These are phyloP conservation scores for Idaea aversata DNA, from an alignment of 2,888 invertebrate species.

Conservation along the genomic window DNA sequence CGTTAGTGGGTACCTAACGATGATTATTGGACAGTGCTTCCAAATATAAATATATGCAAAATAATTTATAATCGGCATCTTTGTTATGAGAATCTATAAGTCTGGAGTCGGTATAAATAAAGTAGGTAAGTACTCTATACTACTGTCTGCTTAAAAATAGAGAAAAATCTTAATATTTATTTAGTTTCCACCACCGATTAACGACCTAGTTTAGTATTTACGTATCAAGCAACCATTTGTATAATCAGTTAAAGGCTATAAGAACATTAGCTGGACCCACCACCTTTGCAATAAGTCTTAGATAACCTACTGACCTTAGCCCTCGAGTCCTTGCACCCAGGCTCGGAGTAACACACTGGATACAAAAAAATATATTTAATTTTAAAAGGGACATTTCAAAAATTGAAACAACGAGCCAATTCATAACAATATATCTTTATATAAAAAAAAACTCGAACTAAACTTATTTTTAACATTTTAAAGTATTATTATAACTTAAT, in stretches of 20 bases:
- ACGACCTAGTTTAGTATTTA: neutral
- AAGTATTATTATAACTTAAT: too few relatives aligned
- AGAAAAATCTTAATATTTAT: too few relatives aligned
- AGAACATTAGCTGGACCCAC: constrained; percentile 29
- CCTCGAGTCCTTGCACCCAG: constrained; percentile 49
- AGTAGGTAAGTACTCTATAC: too few relatives aligned
- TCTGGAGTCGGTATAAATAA: too few relatives aligned
- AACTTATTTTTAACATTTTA: too few relatives aligned
- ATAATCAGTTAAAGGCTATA: neutral
- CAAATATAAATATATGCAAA: too few relatives aligned
- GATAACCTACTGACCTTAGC: constrained; percentile 54
- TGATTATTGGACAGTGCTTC: too few relatives aligned
- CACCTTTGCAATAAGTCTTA: constrained; percentile 36
- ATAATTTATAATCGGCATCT: too few relatives aligned
- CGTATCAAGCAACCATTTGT: neutral
- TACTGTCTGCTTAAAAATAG: too few relatives aligned
- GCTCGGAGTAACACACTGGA: constrained; percentile 53
- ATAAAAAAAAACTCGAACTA: neutral
- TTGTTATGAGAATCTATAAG: too few relatives aligned
- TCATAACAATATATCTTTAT: neutral
- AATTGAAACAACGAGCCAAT: constrained; percentile 23
- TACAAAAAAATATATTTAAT: constrained; percentile 37
- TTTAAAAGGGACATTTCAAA: constrained; percentile 18
- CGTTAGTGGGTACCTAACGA: too few relatives aligned
- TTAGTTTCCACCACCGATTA: neutral